Conservation (phyloP, 2,113 vertebrate species). For the Fregetta grallaria region DNA sequence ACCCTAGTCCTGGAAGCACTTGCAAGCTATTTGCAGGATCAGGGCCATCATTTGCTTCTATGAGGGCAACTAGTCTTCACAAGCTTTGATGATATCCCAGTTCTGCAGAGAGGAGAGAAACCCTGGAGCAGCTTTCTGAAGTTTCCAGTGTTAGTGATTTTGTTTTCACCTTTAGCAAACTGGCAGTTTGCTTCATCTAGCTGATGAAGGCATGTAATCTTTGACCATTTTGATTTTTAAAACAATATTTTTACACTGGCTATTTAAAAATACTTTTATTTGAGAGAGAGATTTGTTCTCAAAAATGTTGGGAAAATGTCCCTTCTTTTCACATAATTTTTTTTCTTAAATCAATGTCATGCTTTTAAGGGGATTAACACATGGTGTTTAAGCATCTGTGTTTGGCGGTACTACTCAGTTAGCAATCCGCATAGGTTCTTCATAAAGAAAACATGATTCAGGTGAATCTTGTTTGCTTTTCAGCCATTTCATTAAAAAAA, state of each 20-base stretch:
- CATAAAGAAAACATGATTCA: neutral
- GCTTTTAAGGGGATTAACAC: neutral
- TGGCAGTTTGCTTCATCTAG: fast-evolving
- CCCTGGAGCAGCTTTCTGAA: neutral
- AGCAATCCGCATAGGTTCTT: neutral
- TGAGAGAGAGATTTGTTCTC: neutral
- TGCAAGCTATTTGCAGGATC: neutral
- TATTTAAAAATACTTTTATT: neutral
- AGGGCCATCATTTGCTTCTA: neutral
- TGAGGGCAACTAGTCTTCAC: neutral
- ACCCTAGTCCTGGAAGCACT: neutral
- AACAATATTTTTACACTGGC: neutral
- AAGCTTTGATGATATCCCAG: neutral
- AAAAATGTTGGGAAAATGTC: neutral
- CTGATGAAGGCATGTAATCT: neutral
- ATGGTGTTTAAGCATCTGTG: neutral
- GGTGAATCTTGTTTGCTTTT: neutral
- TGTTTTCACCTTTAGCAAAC: neutral
- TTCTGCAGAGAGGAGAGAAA: neutral
- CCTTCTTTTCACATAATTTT: neutral
- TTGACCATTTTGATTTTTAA: neutral
- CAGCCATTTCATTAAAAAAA: neutral
- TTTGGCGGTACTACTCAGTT: neutral
- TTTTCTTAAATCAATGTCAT: neutral
- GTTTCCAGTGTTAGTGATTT: neutral